phyloP scores from a whole-genome alignment of 2,888 invertebrate species.

The Nebria salina region DNA sequence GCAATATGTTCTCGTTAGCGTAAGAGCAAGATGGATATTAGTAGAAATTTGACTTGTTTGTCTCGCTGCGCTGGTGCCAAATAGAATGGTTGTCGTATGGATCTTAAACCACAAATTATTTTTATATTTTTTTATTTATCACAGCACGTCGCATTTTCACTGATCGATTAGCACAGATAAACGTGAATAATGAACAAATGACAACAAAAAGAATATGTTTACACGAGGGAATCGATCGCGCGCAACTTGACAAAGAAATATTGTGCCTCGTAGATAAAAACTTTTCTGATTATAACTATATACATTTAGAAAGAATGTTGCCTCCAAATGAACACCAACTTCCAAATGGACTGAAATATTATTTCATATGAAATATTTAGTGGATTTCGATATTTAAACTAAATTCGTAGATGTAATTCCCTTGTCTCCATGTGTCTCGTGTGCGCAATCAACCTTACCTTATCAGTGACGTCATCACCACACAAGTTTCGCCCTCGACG shows the following conservation, averaged over 20 bases:
- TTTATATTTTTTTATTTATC: no score
- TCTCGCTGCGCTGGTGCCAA: no score
- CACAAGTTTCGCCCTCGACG: slow-evolving; percentile 26
- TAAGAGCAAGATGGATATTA: no score
- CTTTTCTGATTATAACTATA: background rate
- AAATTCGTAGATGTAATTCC: background rate
- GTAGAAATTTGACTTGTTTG: no score
- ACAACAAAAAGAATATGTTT: background rate
- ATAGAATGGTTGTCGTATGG: no score
- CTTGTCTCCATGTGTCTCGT: background rate
- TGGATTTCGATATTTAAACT: background rate
- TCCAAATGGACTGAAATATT: no score
- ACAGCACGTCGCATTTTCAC: background rate
- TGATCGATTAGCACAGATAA: background rate
- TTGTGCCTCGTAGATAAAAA: background rate
- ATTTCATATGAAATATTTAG: no score
- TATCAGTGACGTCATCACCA: slow-evolving; percentile 48
- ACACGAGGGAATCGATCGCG: background rate
- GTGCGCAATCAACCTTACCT: slow-evolving; percentile 49
- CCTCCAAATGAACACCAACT: no score
- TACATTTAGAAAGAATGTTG: background rate
- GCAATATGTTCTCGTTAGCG: no score
- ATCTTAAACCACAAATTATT: no score
- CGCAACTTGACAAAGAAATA: background rate
- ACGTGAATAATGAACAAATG: background rate